Conservation (phyloP, 2,113 vertebrate species). For the Urocynchramus pylzowi region DNA sequence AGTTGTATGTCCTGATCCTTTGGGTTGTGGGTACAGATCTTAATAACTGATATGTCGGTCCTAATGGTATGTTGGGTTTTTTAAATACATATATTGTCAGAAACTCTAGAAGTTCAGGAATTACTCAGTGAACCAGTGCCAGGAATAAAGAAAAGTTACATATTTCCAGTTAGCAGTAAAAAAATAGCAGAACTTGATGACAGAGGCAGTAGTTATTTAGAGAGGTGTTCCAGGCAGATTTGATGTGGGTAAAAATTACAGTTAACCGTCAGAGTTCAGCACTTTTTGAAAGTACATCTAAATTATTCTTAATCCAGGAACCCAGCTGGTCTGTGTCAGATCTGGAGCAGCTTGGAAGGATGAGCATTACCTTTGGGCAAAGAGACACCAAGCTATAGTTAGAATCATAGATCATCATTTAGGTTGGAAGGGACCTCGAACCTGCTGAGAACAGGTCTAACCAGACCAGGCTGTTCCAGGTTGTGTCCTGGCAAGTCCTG, state of each 20-base stretch:
- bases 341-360: not conserved
- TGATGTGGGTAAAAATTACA: not conserved
- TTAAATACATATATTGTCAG: not conserved
- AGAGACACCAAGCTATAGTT: not conserved
- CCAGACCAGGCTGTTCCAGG: not conserved
- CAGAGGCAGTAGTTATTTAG: not conserved
- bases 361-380: not conserved
- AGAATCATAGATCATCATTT: not conserved
- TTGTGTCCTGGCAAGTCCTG: not conserved
- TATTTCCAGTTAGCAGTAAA: not conserved
- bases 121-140: not conserved
- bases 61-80: not conserved
- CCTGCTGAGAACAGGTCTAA: not conserved
- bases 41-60: not conserved
- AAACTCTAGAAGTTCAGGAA: not conserved
- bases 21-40: not conserved
- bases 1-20: not conserved
- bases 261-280: not conserved
- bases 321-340: not conserved
- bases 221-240: not conserved
- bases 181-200: not conserved
- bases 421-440: not conserved
- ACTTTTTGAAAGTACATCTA: not conserved
- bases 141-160: not conserved
- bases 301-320: not conserved